Conservation (phyloP, 2,113 vertebrate genomes). For the Candoia aspera region DNA sequence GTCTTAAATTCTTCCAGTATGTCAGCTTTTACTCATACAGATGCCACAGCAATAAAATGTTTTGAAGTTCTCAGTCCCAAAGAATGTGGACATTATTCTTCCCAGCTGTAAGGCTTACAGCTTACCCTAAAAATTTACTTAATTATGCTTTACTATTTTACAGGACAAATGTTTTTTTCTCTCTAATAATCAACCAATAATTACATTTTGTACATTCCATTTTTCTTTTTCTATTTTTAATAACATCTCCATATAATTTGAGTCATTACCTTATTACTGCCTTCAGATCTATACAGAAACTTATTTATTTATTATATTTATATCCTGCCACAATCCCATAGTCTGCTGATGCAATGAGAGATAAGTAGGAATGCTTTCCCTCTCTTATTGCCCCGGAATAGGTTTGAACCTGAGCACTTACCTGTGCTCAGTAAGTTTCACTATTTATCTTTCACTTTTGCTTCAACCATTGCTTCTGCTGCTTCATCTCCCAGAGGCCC, state of each 20-base stretch:
- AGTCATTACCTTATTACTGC: background rate
- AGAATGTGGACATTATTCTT: background rate
- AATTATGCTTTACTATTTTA: background rate
- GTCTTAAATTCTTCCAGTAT: background rate
- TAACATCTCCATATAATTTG: background rate
- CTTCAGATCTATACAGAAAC: background rate
- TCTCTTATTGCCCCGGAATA: background rate
- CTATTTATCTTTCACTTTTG: background rate
- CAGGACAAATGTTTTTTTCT: background rate
- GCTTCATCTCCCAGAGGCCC: background rate
- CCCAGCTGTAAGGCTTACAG: background rate
- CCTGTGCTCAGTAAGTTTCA: background rate
- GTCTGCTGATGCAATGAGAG: background rate
- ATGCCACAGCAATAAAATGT: background rate
- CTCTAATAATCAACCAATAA: background rate
- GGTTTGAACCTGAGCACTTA: background rate
- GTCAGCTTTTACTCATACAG: background rate
- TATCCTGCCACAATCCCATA: background rate
- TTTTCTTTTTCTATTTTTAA: background rate
- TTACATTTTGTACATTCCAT: background rate
- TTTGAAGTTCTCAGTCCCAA: background rate
- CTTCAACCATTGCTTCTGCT: background rate
- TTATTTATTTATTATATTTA: background rate
- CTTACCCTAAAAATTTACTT: background rate
- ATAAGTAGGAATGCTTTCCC: background rate